Conservation (phyloP, 2,113 vertebrate genomes). For the Limnothrissa miodon region DNA sequence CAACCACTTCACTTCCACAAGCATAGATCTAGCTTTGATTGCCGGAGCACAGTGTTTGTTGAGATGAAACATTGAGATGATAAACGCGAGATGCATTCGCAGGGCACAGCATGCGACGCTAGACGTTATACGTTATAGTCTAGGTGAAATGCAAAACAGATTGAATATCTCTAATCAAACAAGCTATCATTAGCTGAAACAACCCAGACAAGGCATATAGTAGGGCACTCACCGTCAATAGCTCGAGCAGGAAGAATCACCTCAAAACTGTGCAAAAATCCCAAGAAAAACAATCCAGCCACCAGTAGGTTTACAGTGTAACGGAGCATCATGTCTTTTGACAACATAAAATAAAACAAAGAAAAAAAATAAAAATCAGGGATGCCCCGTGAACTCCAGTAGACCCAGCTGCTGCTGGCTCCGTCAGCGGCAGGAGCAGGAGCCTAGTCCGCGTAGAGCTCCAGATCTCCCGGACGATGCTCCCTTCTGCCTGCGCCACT, state of each 20-base stretch:
- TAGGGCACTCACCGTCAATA: constrained; percentile 68
- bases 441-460: constrained; percentile 28
- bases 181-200: background rate
- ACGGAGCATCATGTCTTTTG: constrained; percentile 60
- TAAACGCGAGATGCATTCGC: background rate
- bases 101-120: background rate
- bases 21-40: background rate
- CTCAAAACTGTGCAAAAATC: constrained; percentile 72
- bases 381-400: constrained; percentile 51
- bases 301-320: constrained; percentile 60
- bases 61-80: background rate
- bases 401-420: constrained; percentile 57
- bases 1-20: background rate
- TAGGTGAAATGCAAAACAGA: background rate
- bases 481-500: constrained; percentile 49
- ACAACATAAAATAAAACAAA: constrained; percentile 22
- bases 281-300: constrained; percentile 65
- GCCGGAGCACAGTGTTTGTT: background rate
- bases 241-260: constrained; percentile 61
- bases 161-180: background rate
- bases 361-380: constrained; percentile 49
- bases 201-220: background rate
- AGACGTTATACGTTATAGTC: no score
- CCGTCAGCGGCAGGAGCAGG: constrained; percentile 52
- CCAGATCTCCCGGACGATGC: constrained; percentile 44